phyloP scores from a whole-genome alignment of 1,140 invertebrate genomes.

The Zeugodacus cucurbitae region DNA sequence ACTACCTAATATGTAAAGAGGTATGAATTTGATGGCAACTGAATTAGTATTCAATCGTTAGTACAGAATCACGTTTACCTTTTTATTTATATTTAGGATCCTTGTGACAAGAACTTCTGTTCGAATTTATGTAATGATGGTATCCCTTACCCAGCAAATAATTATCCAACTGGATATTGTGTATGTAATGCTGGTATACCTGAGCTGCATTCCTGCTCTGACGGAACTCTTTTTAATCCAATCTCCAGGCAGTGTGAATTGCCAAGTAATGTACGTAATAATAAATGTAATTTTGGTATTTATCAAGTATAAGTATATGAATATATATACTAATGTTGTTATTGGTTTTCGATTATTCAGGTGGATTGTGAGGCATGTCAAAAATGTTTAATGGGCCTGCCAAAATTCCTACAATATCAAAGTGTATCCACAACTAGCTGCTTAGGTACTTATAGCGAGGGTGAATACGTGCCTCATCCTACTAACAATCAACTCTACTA shows the following conservation, averaged over 20 bases:
- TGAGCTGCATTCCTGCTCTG: background rate
- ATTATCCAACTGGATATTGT: conserved; percentile 49
- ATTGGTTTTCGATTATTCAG: background rate
- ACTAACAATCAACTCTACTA: conserved; percentile 25
- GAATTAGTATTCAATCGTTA: background rate
- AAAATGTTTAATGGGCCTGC: background rate
- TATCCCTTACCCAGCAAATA: conserved; percentile 44
- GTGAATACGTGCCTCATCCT: conserved; percentile 20
- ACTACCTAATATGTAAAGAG: background rate
- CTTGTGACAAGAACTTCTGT: conserved; percentile 30
- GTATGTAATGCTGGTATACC: conserved; percentile 42
- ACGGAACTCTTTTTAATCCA: conserved; percentile 8
- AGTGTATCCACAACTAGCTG: background rate
- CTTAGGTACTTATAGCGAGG: conserved; percentile 30
- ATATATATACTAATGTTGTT: too few species aligned
- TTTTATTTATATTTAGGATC: background rate
- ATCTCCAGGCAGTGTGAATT: background rate
- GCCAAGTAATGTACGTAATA: background rate
- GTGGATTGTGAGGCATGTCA: background rate
- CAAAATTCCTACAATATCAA: background rate
- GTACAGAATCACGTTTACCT: background rate
- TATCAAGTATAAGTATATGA: too few species aligned
- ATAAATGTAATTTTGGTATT: background rate
- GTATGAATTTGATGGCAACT: background rate
- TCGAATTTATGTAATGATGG: background rate